Evolutionary conservation across 2,888 invertebrate species (phyloP), one percentile per base, ranked within the genome.

Genomic region (Chironomus riparius): DNA sequence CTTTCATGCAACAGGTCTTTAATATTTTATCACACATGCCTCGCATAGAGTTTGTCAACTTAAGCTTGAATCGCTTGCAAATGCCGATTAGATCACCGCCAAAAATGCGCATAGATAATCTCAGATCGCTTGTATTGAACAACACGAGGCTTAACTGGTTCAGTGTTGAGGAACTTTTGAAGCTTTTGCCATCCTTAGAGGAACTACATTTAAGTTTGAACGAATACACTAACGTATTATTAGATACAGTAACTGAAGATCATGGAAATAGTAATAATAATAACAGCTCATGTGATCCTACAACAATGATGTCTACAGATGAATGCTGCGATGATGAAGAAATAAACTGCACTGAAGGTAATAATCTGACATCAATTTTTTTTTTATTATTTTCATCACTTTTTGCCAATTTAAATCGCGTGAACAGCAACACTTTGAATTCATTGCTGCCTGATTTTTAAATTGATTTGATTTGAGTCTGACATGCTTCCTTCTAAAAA

Each of bases 201-300:
- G 97, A 97, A 85, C 86, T 98, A 78, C 97, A 97, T 85, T 85
- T 97, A 80, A 96, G 97, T 81, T 87, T 96, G 77, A 98, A 97
- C 84, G 92, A 94, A 82, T 95, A 94, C 83, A 88, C 88, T 28
- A 88, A 89, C 79, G 92, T 95, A 56, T 88, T 92, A 77, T 85
- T 94, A 68, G 88, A 88, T 78, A 83, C 84, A 22, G 79, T 82
- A 56, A 80, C 82, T 70, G 81, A 80, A 68, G 79, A 78, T 73
- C 61, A 70, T 68, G 38, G 77, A 61, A 69, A 22, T 56, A 28
- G 56, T 21, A 69, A 69, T 7, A 69, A 28, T 15, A 69, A 38
- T 47, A 10, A n/a, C n/a, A 56, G 7, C 56, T 7, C 38, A 56
- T 74, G 62, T 56, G 50, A 62, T 38, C 65, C 73, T 10, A 13